Base-by-base conservation (phyloP, 2,113 vertebrate genomes). In the Sialia sialis region DNA sequence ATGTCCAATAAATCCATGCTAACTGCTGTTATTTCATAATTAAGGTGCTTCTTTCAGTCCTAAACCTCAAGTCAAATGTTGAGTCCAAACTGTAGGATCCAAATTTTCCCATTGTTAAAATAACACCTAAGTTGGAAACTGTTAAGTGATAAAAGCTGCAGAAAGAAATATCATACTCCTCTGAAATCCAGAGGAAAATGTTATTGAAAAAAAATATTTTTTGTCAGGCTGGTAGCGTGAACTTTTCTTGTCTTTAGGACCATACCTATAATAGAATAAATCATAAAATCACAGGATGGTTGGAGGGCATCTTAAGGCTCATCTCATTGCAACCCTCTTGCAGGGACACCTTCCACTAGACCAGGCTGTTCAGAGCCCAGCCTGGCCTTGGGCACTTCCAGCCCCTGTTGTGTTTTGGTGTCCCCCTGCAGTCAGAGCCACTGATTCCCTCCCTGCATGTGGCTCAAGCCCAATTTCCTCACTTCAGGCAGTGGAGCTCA, bases 391-490 rank as follows among this genome's bases (percentile, higher is more conserved):
- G 13, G 29, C 77, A 8, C 46, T 54, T 34, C 6, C 46, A 81
- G 68, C 10, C 60, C 2, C 52, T n/a, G 38, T 4, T 26, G 12
- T 11, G 18, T 36, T 84, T 54, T n/a, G 51, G 27, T 15, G 13
- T 43, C 4, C 26, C 26, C 2, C 36, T 4, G 10, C 17, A 22
- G 9, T 25, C 12, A 80, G 75, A 41, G 56, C 7, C 60, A 7
- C 32, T 12, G 18, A 10, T 89, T 5, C 4, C 30, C 13, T 22
- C 18, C 18, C 1, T 17, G 21, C 41, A 15, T 0, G 0, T 51
- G 81, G 36, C 59, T 83, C n/a, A 7, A 4, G 16, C 13, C 1
- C 21, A 30, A 7, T 63, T 51, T 19, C 18, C 16, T 22, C 21
- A 3, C 36, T 22, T 22, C 22, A 39, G 93, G 34, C 32, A 58